Evolutionary conservation across 53 echinoderm and acorn worm species (phyloP).

Genomic region (Holothuria scabra): DNA sequence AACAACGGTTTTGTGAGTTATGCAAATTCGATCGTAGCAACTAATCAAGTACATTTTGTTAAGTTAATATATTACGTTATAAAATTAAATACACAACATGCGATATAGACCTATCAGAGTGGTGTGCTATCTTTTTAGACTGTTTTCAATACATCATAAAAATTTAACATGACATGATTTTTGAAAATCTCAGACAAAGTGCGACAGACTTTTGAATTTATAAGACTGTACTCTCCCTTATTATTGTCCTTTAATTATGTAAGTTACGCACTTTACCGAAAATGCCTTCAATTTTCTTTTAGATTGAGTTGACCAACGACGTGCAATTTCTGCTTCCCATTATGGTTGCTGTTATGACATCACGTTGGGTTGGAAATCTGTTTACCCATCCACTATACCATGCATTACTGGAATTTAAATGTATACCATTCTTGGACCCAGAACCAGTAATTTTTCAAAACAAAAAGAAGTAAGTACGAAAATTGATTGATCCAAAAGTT

Average conservation of each 20-base stretch:
- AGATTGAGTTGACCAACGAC: conserved; percentile 99
- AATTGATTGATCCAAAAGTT: neutral
- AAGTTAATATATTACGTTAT: too few relatives aligned
- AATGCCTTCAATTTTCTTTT: conserved; percentile 19
- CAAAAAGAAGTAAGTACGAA: conserved; percentile 81
- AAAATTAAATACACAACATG: too few relatives aligned
- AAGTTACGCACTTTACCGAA: too few relatives aligned
- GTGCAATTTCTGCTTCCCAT: conserved; percentile 97
- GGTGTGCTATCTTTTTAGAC: too few relatives aligned
- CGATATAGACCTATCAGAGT: too few relatives aligned
- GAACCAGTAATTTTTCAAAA: conserved; percentile 92
- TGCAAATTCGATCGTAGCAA: too few relatives aligned
- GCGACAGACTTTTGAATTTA: neutral
- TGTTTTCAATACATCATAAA: too few relatives aligned
- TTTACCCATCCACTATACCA: conserved; percentile 97
- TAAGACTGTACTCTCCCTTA: neutral
- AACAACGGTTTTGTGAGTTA: too few relatives aligned
- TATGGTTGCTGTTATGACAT: conserved; percentile 97
- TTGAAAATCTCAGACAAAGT: too few relatives aligned
- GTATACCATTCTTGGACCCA: conserved; percentile 95
- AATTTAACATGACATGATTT: too few relatives aligned
- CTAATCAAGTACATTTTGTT: too few relatives aligned
- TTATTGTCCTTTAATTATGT: neutral
- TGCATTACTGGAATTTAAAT: conserved; percentile 88
- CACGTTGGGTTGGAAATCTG: conserved; percentile 96